Conservation (phyloP, 2,113 vertebrate species). For the Colinus virginianus region DNA sequence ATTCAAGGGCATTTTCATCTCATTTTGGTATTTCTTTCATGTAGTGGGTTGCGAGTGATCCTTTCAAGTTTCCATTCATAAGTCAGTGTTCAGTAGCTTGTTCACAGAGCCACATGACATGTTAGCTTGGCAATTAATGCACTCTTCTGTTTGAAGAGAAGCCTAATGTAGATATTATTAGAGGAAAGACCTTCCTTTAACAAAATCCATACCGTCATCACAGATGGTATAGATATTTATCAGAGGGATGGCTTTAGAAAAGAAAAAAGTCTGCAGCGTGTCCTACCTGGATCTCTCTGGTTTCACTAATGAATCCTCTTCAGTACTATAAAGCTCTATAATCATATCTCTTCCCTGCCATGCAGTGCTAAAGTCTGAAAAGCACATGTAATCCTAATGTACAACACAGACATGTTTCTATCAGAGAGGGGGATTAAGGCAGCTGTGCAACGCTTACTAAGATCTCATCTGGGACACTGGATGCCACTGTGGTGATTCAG, state of each 20-base stretch:
- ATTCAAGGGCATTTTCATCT: not conserved
- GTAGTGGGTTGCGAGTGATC: constrained; percentile 31
- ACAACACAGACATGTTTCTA: not conserved
- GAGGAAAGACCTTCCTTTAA: constrained; percentile 27
- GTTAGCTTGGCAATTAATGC: constrained; percentile 37
- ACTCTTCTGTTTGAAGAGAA: constrained; percentile 22
- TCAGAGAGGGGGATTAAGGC: not conserved
- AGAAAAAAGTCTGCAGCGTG: not conserved
- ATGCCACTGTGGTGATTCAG: not conserved
- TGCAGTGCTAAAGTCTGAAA: not conserved
- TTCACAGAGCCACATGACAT: constrained; percentile 16
- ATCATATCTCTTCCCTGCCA: not conserved
- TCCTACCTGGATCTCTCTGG: constrained; percentile 1
- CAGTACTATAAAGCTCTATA: not conserved
- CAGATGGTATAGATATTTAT: not conserved
- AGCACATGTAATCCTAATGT: not conserved
- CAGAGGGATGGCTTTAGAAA: not conserved
- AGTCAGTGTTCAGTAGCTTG: constrained; percentile 9
- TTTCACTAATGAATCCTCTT: not conserved
- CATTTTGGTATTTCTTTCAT: constrained; percentile 28
- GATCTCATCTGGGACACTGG: not conserved
- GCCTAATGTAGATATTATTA: constrained; percentile 58
- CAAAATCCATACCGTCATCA: not conserved
- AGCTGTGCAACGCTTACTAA: not conserved
- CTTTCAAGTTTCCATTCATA: constrained; percentile 31